Evolutionary conservation across 1,140 invertebrate species (phyloP), one percentile per base, ranked within the genome.

Genomic region (Metopolophium dirhodum): DNA sequence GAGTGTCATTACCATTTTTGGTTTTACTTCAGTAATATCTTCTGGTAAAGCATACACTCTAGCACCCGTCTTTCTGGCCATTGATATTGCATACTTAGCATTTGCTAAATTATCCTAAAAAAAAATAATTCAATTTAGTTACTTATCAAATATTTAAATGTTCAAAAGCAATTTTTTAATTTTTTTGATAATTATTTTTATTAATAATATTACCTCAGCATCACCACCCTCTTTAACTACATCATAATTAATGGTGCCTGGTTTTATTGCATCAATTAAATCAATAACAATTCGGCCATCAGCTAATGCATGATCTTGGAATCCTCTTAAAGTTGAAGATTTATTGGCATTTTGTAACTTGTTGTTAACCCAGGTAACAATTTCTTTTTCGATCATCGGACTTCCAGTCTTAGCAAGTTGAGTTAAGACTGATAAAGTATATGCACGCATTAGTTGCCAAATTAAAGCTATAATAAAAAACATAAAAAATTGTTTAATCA

Each of bases 1-100:
- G 87, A 99, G 98, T 14, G 99, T 99, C 98, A 99, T 99, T 45
- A 99, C 98, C 99, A 99, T 99, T 96, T 99, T 99, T 51, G 97
- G 98, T 95, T 99, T 99, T 3, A 99, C 97, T 96, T 99, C 99
- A 7, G 98, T 98, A 94, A 99, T 99, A 95, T 99, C 99, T 96
- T 99, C 99, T n/a, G 99, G 99, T 93, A 99, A 96, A 47, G 99
- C 99, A 95, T 99, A 99, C 30, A 99, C 98, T 88, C 98, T 96
- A 88, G 99, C 99, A 83, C 99, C 99, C 94, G 98, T 98, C 95
- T 99, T 99, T 90, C 99, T 96, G 2, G 99, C 99, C 97, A 99
- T 98, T 2, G 98, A 99, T 94, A 99, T 98, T 82, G 99, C 99
- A 96, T 99, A 99, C 95, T 99, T 99, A 35, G 99, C 99, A 96